Conservation (phyloP, 2,888 invertebrate genomes). For the Neria commutata region DNA sequence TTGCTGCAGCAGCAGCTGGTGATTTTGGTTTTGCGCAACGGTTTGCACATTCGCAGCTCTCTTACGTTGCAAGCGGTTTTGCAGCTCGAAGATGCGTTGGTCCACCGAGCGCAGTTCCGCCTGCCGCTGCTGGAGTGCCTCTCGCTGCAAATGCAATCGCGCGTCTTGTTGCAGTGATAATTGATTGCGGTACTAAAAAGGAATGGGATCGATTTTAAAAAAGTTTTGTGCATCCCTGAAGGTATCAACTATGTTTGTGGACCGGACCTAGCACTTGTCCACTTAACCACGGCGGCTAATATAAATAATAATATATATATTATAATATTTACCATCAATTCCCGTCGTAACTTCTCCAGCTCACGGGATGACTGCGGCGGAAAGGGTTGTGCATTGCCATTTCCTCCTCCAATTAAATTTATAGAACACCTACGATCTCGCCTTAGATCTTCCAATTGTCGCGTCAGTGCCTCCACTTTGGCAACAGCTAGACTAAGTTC, state of each 20-base stretch:
- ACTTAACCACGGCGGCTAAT: too few species aligned
- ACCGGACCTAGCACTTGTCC: neutral
- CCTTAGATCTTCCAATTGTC: conserved; percentile 91
- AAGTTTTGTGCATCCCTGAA: too few species aligned
- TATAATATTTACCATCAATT: conserved; percentile 78
- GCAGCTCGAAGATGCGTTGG: conserved; percentile 90
- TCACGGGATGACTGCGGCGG: conserved; percentile 81
- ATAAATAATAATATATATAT: neutral
- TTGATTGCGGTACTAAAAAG: conserved; percentile 90
- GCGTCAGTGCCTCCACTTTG: conserved; percentile 94
- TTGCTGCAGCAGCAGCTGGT: conserved; percentile 34
- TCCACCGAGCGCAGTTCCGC: conserved; percentile 93
- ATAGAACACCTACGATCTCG: conserved; percentile 70
- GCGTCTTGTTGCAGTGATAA: conserved; percentile 94
- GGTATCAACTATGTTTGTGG: neutral
- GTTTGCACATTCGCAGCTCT: conserved; percentile 75
- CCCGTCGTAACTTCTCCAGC: conserved; percentile 88
- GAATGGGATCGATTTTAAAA: neutral
- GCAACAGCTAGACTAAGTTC: conserved; percentile 96
- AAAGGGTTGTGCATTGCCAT: conserved; percentile 62
- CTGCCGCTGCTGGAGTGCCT: conserved; percentile 85
- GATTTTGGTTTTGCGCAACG: conserved; percentile 65
- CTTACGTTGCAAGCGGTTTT: conserved; percentile 87
- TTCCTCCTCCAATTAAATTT: conserved; percentile 53
- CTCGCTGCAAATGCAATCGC: conserved; percentile 85